phyloP scores from a whole-genome alignment of 1,140 invertebrate genomes.

The Mamestra configurata region DNA sequence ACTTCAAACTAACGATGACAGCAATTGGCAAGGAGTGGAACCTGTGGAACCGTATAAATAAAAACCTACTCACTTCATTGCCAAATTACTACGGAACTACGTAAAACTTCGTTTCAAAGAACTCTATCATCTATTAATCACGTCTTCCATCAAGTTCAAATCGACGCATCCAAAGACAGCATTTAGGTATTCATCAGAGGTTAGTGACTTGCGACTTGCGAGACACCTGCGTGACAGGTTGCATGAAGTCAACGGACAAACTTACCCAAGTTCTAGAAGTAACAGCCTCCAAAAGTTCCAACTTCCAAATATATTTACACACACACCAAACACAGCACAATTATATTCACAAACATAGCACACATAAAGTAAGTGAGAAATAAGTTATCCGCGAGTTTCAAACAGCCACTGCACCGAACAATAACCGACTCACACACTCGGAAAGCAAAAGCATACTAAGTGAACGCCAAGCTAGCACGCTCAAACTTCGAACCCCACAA shows the following conservation, averaged over 20 bases:
- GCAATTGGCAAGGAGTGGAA: too few species aligned
- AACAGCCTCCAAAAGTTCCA: conserved; percentile 43
- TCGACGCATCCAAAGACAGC: conserved; percentile 33
- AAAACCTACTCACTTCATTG: too few species aligned
- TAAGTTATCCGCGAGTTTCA: conserved; percentile 80
- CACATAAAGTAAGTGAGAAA: conserved; percentile 67
- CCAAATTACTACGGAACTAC: too few species aligned
- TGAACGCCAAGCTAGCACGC: conserved; percentile 12
- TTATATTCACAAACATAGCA: conserved; percentile 68
- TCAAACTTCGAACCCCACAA: conserved; percentile 37
- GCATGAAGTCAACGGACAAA: conserved; percentile 74
- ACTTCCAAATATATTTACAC: conserved; percentile 59
- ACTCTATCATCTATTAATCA: neutral
- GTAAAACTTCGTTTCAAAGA: neutral
- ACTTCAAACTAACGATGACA: too few species aligned
- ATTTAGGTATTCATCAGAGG: conserved; percentile 66
- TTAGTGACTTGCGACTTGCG: conserved; percentile 80
- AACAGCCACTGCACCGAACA: conserved; percentile 59
- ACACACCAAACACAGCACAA: conserved; percentile 70
- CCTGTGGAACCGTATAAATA: too few species aligned
- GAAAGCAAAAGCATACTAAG: conserved; percentile 76
- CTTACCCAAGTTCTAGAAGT: conserved; percentile 70
- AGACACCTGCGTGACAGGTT: conserved; percentile 87
- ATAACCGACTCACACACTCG: conserved; percentile 64
- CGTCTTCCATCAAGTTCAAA: conserved; percentile 23